Evolutionary conservation across 64 coral and sea anemone species (phyloP), one percentile per base, ranked within the genome.

Genomic region (Dendronephthya gigantea): DNA sequence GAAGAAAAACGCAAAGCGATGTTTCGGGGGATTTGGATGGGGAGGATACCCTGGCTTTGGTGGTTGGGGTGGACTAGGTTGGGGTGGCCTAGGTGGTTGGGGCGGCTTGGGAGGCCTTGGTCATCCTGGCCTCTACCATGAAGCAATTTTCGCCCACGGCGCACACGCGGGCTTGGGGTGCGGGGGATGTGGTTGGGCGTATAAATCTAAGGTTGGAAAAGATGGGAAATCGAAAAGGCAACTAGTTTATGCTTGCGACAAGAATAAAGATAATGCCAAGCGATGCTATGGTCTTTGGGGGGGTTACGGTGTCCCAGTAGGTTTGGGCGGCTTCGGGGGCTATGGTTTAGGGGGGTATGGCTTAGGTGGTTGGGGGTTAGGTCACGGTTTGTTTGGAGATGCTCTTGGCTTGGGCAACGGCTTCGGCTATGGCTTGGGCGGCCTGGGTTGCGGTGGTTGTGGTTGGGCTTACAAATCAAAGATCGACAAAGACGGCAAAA

Each of bases 121-220:
- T n/a, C n/a, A n/a, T n/a, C n/a, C n/a, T n/a, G n/a, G n/a, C n/a
- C n/a, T n/a, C n/a, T n/a, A n/a, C n/a, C n/a, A n/a, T n/a, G n/a
- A n/a, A n/a, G n/a, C n/a, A n/a, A n/a, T n/a, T n/a, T n/a, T n/a
- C n/a, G n/a, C n/a, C n/a, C n/a, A n/a, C n/a, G n/a, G n/a, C n/a
- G n/a, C n/a, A n/a, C n/a, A n/a, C n/a, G n/a, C n/a, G n/a, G 72
- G 72, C 13, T 19, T 79, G 16, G 72, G 72, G 0, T 79, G 72
- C 36, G 72, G 72, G 10, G 72, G 72, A 28, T 79, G 72, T 79
- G 72, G 72, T 34, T 79, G 28, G n/a, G 72, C 72, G 25, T 79
- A 79, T 19, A 79, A 79, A 19, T 28, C 13, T 19, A 79, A 79
- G 22, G 22, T 79, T 15, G 27, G 29, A 39, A 79, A 35, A 79